Evolutionary conservation across 2,797 vertebrate genomes (phyloP).

Genomic region (Sebastes vulpes): DNA sequence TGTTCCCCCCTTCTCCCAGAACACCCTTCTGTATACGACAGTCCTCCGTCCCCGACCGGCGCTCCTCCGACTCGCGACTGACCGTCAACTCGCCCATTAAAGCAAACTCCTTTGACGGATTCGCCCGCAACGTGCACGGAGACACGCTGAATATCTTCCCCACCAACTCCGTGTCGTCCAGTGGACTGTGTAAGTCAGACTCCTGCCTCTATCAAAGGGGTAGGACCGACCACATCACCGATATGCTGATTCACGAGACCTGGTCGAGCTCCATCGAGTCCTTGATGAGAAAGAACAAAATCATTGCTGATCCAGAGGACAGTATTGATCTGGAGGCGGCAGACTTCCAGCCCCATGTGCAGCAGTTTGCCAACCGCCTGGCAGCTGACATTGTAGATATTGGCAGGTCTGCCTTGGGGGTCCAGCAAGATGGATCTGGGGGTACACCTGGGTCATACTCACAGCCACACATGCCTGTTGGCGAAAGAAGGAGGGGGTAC

Average conservation of each 20-base stretch:
- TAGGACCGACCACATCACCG: constrained; percentile 92
- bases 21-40: constrained; percentile 92
- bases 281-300: constrained; percentile 98
- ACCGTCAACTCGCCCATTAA: constrained; percentile 93
- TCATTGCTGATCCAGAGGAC: constrained; percentile 88
- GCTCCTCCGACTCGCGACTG: constrained; percentile 89
- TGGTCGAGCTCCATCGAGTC: constrained; percentile 97
- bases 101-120: constrained; percentile 96
- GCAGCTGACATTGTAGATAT: constrained; percentile 89
- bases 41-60: constrained; percentile 92
- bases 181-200: constrained; percentile 95
- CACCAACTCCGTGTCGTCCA: constrained; percentile 84
- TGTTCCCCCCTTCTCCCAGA: constrained; percentile 89
- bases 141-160: constrained; percentile 90
- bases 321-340: constrained; percentile 81
- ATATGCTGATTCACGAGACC: constrained; percentile 96
- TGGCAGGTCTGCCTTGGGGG: constrained; percentile 84
- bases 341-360: constrained; percentile 85
- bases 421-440: constrained; percentile 84
- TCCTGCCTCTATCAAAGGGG: constrained; percentile 94
- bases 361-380: constrained; percentile 87
- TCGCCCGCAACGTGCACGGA: constrained; percentile 87
- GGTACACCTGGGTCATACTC: constrained; percentile 33
- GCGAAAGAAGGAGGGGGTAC: constrained; percentile 81
- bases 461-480: constrained; percentile 63